Evolutionary conservation across 92 coral and sea anemone species (phyloP).

Genomic region (Palythoa grandis): DNA sequence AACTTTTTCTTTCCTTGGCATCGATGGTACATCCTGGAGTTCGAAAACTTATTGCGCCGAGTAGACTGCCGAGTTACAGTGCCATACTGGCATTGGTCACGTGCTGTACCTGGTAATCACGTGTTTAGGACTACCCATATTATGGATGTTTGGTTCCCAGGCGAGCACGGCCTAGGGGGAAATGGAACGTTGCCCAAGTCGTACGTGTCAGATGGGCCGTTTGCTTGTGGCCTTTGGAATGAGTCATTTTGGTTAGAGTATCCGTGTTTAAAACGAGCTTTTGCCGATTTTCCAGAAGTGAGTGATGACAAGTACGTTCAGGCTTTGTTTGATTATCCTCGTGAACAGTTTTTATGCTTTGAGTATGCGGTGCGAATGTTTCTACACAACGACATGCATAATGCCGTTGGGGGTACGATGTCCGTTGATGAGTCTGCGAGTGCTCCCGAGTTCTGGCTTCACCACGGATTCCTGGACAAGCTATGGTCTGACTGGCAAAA

Average conservation of each 20-base stretch:
- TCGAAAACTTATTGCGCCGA: slow-evolving; percentile 51
- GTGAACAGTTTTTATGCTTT: slow-evolving; percentile 58
- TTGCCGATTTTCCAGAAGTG: not conserved
- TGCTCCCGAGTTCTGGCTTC: slow-evolving; percentile 91
- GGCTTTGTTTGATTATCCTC: slow-evolving; percentile 31
- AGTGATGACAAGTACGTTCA: not conserved
- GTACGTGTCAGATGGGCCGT: slow-evolving; percentile 54
- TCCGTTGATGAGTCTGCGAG: slow-evolving; percentile 69
- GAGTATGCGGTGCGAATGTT: slow-evolving; percentile 58
- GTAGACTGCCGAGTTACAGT: slow-evolving; percentile 51
- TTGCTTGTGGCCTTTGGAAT: slow-evolving; percentile 33
- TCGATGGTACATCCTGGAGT: slow-evolving; percentile 53
- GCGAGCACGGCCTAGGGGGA: slow-evolving; percentile 61
- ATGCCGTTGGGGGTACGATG: slow-evolving; percentile 91
- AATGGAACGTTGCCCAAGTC: slow-evolving; percentile 40
- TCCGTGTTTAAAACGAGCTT: slow-evolving; percentile 31
- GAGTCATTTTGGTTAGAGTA: slow-evolving; percentile 6
- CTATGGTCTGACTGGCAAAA: slow-evolving; percentile 98
- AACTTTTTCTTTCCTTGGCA: slow-evolving; percentile 23
- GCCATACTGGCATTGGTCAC: slow-evolving; percentile 62
- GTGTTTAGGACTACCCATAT: slow-evolving; percentile 30
- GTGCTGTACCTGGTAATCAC: slow-evolving; percentile 3
- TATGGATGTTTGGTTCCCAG: slow-evolving; percentile 49
- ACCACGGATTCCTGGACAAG: slow-evolving; percentile 93
- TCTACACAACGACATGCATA: slow-evolving; percentile 80